These are phyloP conservation scores for Dolichallabes microphthalmus DNA, from an alignment of 2,113 vertebrate genomes.

Conservation along the genomic window DNA sequence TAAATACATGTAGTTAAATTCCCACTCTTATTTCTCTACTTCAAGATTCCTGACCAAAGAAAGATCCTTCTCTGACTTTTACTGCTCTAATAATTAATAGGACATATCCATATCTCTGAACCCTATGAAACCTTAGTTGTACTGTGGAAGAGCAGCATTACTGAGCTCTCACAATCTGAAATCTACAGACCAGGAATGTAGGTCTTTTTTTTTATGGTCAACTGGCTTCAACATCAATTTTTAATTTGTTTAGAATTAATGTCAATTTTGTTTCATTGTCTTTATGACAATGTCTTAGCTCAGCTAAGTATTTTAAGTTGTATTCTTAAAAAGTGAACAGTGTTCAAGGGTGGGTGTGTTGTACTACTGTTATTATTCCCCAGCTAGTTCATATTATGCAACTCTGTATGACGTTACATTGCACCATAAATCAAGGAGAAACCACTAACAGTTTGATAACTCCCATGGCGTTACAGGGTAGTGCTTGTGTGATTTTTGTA, in stretches of 20 bases:
- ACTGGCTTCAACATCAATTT: conserved; percentile 63
- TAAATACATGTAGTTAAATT: not conserved
- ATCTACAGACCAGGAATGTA: conserved; percentile 29
- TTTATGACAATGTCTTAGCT: conserved; percentile 25
- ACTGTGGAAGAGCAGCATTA: not conserved
- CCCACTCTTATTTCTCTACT: not conserved
- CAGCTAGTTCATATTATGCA: conserved; percentile 16
- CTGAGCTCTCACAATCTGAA: conserved; percentile 27
- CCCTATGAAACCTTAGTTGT: not conserved
- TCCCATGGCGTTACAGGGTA: not conserved
- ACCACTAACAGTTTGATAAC: not conserved
- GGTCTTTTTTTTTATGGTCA: conserved; percentile 49
- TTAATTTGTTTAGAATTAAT: conserved; percentile 57
- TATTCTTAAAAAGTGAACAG: conserved; percentile 8
- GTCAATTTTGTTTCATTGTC: conserved; percentile 40
- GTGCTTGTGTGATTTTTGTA: not conserved
- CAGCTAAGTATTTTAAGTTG: conserved; percentile 15
- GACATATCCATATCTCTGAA: conserved; percentile 15
- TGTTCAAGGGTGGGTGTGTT: conserved; percentile 1
- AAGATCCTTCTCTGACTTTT: not conserved
- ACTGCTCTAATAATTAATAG: conserved; percentile 48
- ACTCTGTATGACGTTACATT: not conserved
- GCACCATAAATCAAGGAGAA: conserved; percentile 8
- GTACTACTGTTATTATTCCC: conserved; percentile 1
- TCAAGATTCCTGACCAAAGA: not conserved